These are phyloP conservation scores for Sebastes steindachneri DNA, from an alignment of 2,797 vertebrate genomes.

Conservation along the genomic window DNA sequence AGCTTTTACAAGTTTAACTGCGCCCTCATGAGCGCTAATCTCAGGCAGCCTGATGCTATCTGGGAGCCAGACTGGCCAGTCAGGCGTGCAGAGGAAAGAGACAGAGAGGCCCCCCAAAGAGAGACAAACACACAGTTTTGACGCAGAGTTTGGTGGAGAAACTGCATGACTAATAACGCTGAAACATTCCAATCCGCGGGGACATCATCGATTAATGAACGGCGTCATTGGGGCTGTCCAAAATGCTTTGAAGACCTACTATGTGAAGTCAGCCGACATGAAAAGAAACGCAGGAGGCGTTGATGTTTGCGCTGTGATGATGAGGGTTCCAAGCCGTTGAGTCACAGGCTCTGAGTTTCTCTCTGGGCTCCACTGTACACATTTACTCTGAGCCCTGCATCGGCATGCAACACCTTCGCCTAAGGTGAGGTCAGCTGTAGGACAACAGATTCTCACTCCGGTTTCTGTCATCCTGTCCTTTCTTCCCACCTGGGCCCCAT, in stretches of 20 bases:
- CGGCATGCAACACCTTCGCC: conserved; percentile 8
- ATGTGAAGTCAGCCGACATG: conserved; percentile 47
- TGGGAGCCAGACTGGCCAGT: conserved; percentile 67
- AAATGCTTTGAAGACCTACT: conserved; percentile 14
- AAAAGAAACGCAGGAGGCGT: conserved; percentile 38
- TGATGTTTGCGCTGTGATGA: conserved; percentile 30
- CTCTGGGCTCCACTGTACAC: conserved; percentile 1
- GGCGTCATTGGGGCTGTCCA: neutral
- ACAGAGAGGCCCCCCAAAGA: conserved; percentile 53
- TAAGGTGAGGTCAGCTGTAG: conserved; percentile 42
- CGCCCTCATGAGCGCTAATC: conserved; percentile 74
- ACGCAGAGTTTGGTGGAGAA: conserved; percentile 21
- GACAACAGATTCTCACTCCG: conserved; percentile 41
- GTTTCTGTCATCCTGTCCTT: conserved; percentile 28
- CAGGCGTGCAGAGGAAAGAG: conserved; percentile 67
- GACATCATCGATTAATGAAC: conserved; percentile 9
- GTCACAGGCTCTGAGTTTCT: conserved; percentile 55
- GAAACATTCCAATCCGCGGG: conserved; percentile 1
- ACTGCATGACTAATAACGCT: conserved; percentile 50
- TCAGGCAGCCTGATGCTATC: conserved; percentile 79
- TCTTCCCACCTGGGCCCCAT: conserved; percentile 48
- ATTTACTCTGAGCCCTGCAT: conserved; percentile 10
- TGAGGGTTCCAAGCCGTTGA: conserved; percentile 51
- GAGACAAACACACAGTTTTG: conserved; percentile 41
- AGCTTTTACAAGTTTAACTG: conserved; percentile 73